Conservation (phyloP, 30 jellyfish, hydroid and myxozoan genomes). For the Aurelia aurita region DNA sequence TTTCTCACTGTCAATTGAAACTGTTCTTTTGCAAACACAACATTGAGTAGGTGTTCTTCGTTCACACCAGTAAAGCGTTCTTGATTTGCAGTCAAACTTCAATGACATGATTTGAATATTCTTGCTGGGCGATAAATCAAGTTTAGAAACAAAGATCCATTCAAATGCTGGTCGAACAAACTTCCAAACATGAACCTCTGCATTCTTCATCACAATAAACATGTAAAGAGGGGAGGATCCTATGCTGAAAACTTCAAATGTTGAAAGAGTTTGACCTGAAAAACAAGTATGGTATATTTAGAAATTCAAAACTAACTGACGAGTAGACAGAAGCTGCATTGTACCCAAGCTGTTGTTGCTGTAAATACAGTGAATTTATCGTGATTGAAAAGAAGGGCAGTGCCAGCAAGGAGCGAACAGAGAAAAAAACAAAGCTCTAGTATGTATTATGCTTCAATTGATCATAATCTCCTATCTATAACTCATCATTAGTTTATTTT, state of each 20-base stretch:
- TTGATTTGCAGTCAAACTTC: constrained; percentile 56
- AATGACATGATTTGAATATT: constrained; percentile 78
- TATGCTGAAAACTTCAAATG: constrained; percentile 46
- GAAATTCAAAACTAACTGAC: no score
- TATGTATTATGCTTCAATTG: no score
- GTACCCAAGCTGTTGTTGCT: no score
- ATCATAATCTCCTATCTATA: no score
- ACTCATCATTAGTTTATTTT: no score
- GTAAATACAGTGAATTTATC: no score
- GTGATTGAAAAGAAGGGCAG: no score
- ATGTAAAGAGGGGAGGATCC: constrained; percentile 34
- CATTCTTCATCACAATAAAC: constrained; percentile 72
- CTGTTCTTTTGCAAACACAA: constrained; percentile 75
- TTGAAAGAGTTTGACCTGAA: constrained; percentile 37
- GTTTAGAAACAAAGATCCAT: constrained; percentile 70
- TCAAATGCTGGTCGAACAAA: constrained; percentile 74
- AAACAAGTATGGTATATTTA: neutral
- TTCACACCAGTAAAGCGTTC: constrained; percentile 91
- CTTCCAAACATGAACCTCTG: constrained; percentile 76
- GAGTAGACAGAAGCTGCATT: no score
- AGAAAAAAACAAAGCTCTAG: no score
- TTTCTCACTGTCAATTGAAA: constrained; percentile 32
- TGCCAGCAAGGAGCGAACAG: no score
- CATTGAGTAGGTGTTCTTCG: constrained; percentile 91
- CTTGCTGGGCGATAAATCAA: constrained; percentile 66